Percentiles rank a stretch among this genome's conserved stretches.
phyloP scores from a whole-genome alignment of 2,888 invertebrate species.

The Lydus trimaculatus region DNA sequence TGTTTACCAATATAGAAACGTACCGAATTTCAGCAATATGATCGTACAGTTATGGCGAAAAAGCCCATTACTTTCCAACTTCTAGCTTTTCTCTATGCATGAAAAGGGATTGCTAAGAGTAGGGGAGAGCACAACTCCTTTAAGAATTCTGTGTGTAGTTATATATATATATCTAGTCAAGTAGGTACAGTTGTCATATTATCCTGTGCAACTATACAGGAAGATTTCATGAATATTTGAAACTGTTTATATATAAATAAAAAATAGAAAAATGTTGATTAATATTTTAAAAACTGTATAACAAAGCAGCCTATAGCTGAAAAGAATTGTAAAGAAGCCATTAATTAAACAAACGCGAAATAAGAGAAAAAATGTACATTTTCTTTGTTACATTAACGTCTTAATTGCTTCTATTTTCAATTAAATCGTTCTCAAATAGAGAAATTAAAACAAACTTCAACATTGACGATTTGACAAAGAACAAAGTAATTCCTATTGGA shows the following conservation, averaged over 20 bases:
- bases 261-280: constrained; percentile 41
- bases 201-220: background rate
- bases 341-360: background rate
- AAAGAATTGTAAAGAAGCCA: background rate
- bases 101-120: constrained; percentile 34
- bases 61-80: constrained; percentile 26
- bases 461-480: background rate
- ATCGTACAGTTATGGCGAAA: constrained; percentile 33
- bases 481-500: background rate
- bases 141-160: constrained; percentile 26
- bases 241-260: constrained; percentile 40
- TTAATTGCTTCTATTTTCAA: constrained; percentile 7
- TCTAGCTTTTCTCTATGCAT: constrained; percentile 35
- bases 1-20: constrained; percentile 27
- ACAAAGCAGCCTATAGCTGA: background rate
- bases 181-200: constrained; percentile 20
- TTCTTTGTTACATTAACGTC: background rate
- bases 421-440: background rate
- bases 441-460: background rate
- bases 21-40: constrained; percentile 34
- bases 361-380: background rate
- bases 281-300: constrained; percentile 28
- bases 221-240: constrained; percentile 42
- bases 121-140: constrained; percentile 26
- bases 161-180: constrained; percentile 10